Evolutionary conservation across 1,140 invertebrate species (phyloP).

Genomic region (Apis cerana): DNA sequence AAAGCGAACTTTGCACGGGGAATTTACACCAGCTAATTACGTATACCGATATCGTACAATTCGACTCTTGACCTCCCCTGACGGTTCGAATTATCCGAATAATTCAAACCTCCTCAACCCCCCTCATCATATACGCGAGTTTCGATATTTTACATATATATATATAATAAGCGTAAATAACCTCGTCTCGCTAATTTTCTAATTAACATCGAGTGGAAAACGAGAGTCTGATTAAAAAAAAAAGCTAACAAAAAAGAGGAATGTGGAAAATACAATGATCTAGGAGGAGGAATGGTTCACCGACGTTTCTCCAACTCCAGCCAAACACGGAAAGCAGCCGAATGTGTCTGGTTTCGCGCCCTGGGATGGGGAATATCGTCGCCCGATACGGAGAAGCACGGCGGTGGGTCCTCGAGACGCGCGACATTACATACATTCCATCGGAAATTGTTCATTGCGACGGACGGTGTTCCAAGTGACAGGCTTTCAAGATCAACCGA

Average conservation of each 20-base stretch:
- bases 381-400: too few relatives aligned
- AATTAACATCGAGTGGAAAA: conserved; percentile 23
- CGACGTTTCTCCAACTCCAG: too few relatives aligned
- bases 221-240: conserved; percentile 30
- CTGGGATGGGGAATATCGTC: background rate
- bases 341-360: background rate
- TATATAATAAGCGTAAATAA: conserved; percentile 14
- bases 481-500: background rate
- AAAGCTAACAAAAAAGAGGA: too few relatives aligned
- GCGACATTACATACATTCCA: background rate
- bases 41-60: conserved; percentile 28
- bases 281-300: too few relatives aligned
- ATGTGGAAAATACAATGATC: too few relatives aligned
- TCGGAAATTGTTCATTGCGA: background rate
- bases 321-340: background rate
- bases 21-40: conserved; percentile 8
- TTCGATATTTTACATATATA: too few relatives aligned
- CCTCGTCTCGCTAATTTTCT: background rate
- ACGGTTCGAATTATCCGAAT: too few relatives aligned
- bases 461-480: background rate
- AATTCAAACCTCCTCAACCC: too few relatives aligned
- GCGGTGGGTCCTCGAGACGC: background rate
- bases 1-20: background rate
- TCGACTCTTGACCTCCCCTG: too few relatives aligned
- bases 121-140: too few relatives aligned